Base-by-base conservation (phyloP, 2,113 vertebrate species). In the Sylvia atricapilla region DNA sequence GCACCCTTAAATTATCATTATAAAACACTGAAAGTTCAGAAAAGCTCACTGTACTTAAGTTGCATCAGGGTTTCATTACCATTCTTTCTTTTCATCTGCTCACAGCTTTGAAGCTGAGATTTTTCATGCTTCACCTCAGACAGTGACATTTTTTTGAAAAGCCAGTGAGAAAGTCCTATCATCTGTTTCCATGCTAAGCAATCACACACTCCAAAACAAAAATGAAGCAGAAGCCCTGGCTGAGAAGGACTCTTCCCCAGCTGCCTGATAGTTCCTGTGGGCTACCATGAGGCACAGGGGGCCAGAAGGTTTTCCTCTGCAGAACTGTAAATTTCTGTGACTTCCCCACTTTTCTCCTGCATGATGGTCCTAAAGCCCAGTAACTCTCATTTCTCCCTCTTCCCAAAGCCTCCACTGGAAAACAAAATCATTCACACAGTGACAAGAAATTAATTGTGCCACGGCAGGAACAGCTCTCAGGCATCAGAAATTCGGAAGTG, bases 401-500 rank as follows among this genome's bases (percentile, higher is more conserved):
- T 80, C 49, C 44, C 53, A 55, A 73, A 92, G 60, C 28, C 60
- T 33, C 44, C 24, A 46, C 74, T 81, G 58, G 58, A 96, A 90
- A 92, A 88, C 75, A 80, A 77, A 83, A 63, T 73, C 59, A 66
- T 94, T 90, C 90, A 89, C 52, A 78, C 44, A 89, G 76, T 18
- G 64, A 88, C 2, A 60, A 63, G 63, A 52, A 95, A 95, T 95
- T 77, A 81, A 73, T 75, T 90, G 75, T 75, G 59, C 52, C 3
- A 8, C 59, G 82, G 47, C 87, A 94, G 39, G 75, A 95, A 94
- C 21, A 90, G 90, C 88, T 93, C 77, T 95, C 80, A 52, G 76
- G 79, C 87, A 90, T 12, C 72, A 95, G 79, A 96, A 96, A 90
- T 75, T 37, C 64, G 28, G 72, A 96, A 97, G 79, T 78, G 82